phyloP scores from a whole-genome alignment of 2,113 vertebrate species.

The Capra hircus region DNA sequence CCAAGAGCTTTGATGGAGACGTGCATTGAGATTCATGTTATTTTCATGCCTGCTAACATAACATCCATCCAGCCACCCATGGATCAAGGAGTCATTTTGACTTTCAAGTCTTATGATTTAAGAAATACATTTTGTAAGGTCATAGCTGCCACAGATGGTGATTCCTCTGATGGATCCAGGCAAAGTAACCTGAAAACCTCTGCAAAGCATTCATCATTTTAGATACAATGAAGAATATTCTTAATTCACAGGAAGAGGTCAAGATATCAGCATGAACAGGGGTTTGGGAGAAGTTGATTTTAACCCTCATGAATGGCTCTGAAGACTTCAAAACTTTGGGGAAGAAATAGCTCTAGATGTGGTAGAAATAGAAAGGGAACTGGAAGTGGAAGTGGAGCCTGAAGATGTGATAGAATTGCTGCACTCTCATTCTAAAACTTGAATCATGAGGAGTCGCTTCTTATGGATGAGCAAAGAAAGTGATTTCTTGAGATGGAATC shows the following conservation, averaged over 20 bases:
- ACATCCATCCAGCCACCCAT: not conserved
- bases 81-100: not conserved
- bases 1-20: not conserved
- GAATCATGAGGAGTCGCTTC: not conserved
- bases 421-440: not conserved
- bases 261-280: not conserved
- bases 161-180: not conserved
- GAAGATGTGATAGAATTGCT: not conserved
- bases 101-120: not conserved
- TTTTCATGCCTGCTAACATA: not conserved
- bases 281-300: not conserved
- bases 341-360: not conserved
- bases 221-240: not conserved
- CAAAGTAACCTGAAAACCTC: not conserved
- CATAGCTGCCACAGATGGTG: not conserved
- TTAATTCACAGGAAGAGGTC: not conserved
- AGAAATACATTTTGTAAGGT: not conserved
- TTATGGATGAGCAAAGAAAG: not conserved
- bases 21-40: not conserved
- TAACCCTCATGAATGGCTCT: not conserved
- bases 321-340: not conserved
- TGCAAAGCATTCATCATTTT: not conserved
- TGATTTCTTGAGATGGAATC: not conserved
- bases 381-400: not conserved
- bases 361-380: not conserved